These are phyloP conservation scores for Chaetodon auriga DNA, from an alignment of 2,113 vertebrate species.

Conservation along the genomic window DNA sequence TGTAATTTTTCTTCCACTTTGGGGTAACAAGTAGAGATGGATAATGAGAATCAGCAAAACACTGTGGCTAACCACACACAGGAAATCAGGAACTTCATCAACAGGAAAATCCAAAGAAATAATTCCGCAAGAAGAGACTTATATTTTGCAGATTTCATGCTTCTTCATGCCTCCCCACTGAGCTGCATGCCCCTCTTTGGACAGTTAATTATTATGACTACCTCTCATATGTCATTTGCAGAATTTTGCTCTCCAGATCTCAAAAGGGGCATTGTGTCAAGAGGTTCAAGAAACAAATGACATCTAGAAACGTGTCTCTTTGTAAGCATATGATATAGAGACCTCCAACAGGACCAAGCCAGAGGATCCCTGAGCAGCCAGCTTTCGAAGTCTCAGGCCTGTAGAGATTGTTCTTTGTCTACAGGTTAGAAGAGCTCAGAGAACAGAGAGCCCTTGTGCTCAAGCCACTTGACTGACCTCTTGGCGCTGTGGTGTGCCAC, in stretches of 20 bases:
- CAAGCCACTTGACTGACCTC: slow-evolving; percentile 29
- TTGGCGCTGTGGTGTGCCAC: slow-evolving; percentile 45
- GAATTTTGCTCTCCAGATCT: slow-evolving; percentile 24
- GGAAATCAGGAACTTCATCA: background rate
- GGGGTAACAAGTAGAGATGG: background rate
- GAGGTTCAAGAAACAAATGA: slow-evolving; percentile 6
- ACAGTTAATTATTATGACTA: slow-evolving; percentile 45
- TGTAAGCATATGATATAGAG: background rate
- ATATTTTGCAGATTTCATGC: background rate
- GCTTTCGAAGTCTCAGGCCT: background rate
- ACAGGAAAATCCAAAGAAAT: background rate
- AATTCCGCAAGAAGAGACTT: background rate
- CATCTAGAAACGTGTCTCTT: background rate
- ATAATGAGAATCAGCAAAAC: slow-evolving; percentile 13
- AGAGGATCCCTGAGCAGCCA: background rate
- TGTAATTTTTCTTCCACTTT: background rate
- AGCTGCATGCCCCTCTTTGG: background rate
- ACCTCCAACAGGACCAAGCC: background rate
- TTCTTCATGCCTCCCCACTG: slow-evolving; percentile 16
- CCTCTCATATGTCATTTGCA: slow-evolving; percentile 39
- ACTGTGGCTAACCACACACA: slow-evolving; percentile 16
- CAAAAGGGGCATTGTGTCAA: slow-evolving; percentile 43
- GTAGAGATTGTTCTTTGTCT: slow-evolving; percentile 4
- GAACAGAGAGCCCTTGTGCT: slow-evolving; percentile 68
- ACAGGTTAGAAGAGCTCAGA: slow-evolving; percentile 19